A percentile compares a stretch with the other conserved stretches of the same genome.
phyloP scores from a whole-genome alignment of 2,888 invertebrate species.

The Drosophila anomalata region DNA sequence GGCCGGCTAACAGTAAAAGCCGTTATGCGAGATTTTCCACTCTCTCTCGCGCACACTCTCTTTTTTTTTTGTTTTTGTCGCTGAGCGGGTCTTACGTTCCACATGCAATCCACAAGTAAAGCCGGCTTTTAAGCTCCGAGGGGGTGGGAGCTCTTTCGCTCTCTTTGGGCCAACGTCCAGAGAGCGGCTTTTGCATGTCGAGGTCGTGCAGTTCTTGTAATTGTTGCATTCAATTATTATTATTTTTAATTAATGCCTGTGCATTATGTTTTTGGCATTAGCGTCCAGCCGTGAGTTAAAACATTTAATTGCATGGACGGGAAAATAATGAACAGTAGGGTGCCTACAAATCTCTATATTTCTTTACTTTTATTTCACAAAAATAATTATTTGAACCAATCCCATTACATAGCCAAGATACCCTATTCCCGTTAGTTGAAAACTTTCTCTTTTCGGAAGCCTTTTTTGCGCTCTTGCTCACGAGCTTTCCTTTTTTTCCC shows the following conservation, averaged over 20 bases:
- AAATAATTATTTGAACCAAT: background rate
- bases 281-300: slow-evolving; percentile 67
- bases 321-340: slow-evolving; percentile 1
- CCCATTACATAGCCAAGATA: slow-evolving; percentile 10
- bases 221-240: slow-evolving; percentile 68
- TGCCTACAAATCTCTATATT: too few species aligned
- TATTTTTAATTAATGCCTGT: slow-evolving; percentile 65
- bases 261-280: slow-evolving; percentile 58
- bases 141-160: slow-evolving; percentile 7
- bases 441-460: slow-evolving; percentile 75
- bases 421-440: slow-evolving; percentile 19
- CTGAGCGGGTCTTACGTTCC: slow-evolving; percentile 15
- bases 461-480: slow-evolving; percentile 47
- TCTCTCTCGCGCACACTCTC: slow-evolving; percentile 11
- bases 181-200: slow-evolving; percentile 74
- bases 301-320: slow-evolving; percentile 58
- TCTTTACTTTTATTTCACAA: background rate
- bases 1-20: slow-evolving; percentile 72
- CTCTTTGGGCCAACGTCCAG: slow-evolving; percentile 59
- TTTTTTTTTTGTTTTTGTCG: background rate
- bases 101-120: slow-evolving; percentile 12
- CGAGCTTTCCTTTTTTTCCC: slow-evolving; percentile 71
- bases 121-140: slow-evolving; percentile 20
- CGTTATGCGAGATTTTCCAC: slow-evolving; percentile 51
- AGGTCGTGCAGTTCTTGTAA: slow-evolving; percentile 67